phyloP scores from a whole-genome alignment of 2,797 vertebrate species.

The Tragelaphus eurycerus region DNA sequence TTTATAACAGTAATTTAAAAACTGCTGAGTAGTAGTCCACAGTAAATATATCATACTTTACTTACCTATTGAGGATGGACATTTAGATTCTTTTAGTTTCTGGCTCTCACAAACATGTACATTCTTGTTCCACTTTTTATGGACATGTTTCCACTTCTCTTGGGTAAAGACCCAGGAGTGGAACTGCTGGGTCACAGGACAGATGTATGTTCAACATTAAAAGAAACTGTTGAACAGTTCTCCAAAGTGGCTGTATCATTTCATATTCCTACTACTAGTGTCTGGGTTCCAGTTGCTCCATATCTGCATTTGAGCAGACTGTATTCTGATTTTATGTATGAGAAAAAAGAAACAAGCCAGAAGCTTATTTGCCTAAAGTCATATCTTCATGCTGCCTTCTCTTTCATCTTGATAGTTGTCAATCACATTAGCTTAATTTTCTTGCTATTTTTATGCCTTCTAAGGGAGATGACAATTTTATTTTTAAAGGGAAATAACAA shows the following conservation, averaged over 20 bases:
- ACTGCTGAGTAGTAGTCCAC: neutral
- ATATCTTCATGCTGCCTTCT: neutral
- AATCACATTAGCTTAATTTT: neutral
- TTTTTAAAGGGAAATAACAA: neutral
- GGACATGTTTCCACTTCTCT: neutral
- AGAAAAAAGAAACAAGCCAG: neutral
- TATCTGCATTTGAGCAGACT: neutral
- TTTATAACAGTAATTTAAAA: neutral
- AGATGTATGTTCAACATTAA: neutral
- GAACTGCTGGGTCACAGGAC: neutral
- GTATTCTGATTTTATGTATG: slow-evolving; percentile 25
- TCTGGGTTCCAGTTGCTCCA: neutral
- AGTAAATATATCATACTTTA: neutral
- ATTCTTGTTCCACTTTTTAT: neutral
- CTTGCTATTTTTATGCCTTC: neutral
- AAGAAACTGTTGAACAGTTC: neutral
- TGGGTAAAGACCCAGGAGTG: neutral
- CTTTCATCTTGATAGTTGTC: neutral
- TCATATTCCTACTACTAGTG: neutral
- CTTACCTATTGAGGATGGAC: neutral
- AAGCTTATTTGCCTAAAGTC: neutral
- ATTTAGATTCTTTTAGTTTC: neutral
- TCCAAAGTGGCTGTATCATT: neutral
- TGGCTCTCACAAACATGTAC: neutral
- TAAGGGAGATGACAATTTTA: slow-evolving; percentile 7